Evolutionary conservation across 2,797 vertebrate species (phyloP).

Genomic region (Ataeniobius toweri): DNA sequence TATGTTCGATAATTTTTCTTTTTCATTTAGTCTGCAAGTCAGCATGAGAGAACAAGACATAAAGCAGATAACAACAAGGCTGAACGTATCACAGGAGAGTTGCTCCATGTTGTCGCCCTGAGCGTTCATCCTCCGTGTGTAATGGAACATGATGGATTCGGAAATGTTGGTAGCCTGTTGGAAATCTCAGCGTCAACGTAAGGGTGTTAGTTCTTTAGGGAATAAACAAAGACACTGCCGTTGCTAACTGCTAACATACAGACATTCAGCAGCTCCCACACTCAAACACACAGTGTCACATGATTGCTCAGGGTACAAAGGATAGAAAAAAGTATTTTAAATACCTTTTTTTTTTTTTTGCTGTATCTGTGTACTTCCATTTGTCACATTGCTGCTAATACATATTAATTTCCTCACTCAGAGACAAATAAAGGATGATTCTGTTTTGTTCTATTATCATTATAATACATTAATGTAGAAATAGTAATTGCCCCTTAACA

Average conservation of each 20-base stretch:
- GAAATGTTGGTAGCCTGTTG: not conserved
- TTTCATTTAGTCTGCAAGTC: not conserved
- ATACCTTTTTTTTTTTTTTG: not conserved
- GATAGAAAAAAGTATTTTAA: not conserved
- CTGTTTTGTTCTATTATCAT: not conserved
- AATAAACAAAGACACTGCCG: too few species aligned
- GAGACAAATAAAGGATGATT: not conserved
- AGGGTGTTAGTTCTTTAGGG: not conserved
- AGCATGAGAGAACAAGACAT: not conserved
- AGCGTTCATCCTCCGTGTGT: not conserved
- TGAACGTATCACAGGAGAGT: not conserved
- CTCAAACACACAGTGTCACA: too few species aligned
- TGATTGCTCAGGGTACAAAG: not conserved
- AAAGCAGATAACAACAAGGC: not conserved
- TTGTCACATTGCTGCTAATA: not conserved
- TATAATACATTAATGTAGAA: not conserved
- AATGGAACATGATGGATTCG: not conserved
- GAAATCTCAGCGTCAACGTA: too few species aligned
- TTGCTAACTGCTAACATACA: too few species aligned
- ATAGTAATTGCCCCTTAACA: too few species aligned
- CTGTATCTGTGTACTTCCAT: not conserved
- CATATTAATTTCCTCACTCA: not conserved
- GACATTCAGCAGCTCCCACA: too few species aligned
- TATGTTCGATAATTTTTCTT: not conserved
- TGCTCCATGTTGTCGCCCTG: not conserved